Evolutionary conservation across 2,113 vertebrate genomes (phyloP), one percentile per base, ranked within the genome.

Genomic region (Burhinus oedicnemus): DNA sequence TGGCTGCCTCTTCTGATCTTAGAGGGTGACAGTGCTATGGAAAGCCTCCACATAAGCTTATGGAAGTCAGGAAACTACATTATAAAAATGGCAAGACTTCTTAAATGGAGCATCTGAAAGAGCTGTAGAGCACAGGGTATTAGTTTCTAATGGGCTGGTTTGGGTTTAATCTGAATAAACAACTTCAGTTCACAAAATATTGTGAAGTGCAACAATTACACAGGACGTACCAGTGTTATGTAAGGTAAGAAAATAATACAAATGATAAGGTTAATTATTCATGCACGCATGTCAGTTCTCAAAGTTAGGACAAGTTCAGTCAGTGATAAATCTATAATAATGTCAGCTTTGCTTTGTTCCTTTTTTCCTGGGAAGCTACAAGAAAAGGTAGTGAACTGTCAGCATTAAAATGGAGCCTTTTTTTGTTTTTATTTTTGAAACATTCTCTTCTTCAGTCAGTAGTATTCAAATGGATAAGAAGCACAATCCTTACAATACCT

Each of bases 11-110:
- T 30, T 64, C 0, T 3, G 16, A 26, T 49, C 40, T 91, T 10
- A 20, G 29, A 49, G 49, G 49, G 49, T 23, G 49, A 16, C 22
- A 52, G 4, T 32, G 26, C 12, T 75, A 7, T 5, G 30, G 22
- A 65, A 76, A 83, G 11, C 4, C 13, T 83, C 52, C 27, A 10
- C 3, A 8, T 25, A 54, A 87, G 19, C 6, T 80, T 34, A 72
- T 20, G 32, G n/a, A 68, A 80, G 27, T 44, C 42, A 89, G 47
- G 42, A 76, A 36, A 11, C 17, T 62, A 12, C 0, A 0, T 57
- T 61, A 36, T 25, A 61, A 62, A 84, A 80, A 68, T 8, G 26
- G 15, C 8, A 85, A 49, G 18, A 62, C 12, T 74, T 64, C 45
- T 60, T 55, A 74, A 58, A 71, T 19, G 8, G 49, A 55, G 25